Conservation (phyloP, 2,113 vertebrate species). For the Callospermophilus lateralis region DNA sequence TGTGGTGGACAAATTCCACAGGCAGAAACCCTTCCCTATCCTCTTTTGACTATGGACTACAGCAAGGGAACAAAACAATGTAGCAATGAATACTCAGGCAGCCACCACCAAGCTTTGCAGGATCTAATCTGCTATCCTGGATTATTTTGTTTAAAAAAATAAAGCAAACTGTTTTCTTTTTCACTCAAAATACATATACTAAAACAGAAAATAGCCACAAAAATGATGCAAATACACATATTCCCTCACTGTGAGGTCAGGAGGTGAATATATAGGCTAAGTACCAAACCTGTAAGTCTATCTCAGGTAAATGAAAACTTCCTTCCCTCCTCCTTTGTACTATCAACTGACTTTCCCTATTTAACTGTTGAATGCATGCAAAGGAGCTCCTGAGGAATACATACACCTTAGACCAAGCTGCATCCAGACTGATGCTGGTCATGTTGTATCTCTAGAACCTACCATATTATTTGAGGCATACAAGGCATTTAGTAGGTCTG, state of each 20-base stretch:
- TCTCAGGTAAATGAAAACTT: slow-evolving; percentile 14
- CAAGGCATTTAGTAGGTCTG: background rate
- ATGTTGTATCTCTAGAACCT: background rate
- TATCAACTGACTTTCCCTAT: background rate
- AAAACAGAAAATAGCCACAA: background rate
- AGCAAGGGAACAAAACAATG: background rate
- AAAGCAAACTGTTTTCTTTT: background rate
- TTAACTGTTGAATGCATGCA: background rate
- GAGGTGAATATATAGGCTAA: background rate
- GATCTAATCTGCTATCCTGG: background rate
- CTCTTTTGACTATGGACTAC: background rate
- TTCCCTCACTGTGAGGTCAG: background rate
- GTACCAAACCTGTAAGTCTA: background rate
- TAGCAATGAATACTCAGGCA: background rate
- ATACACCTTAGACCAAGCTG: background rate
- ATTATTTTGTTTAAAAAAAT: slow-evolving; percentile 21
- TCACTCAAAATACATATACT: background rate
- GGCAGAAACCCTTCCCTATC: background rate
- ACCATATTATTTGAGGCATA: background rate
- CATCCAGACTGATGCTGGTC: background rate
- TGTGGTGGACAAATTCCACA: background rate
- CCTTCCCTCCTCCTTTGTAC: background rate
- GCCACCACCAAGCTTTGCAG: background rate
- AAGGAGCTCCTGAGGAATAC: background rate
- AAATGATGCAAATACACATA: background rate